These are phyloP conservation scores for Crotalus helleri DNA, from an alignment of 2,113 vertebrate species.

Conservation along the genomic window DNA sequence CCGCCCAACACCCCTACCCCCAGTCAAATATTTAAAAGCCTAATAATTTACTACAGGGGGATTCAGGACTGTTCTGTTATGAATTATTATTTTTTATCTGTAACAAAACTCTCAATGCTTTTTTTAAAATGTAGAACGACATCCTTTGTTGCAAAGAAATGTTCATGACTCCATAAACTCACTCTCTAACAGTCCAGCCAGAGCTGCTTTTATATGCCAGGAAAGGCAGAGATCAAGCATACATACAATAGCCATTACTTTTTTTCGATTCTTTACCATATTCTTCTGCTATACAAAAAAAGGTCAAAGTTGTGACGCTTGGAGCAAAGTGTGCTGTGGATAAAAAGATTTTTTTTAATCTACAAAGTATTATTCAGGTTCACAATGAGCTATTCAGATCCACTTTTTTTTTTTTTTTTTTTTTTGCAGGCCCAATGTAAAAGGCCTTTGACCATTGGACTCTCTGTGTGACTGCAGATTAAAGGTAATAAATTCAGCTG, in stretches of 20 bases:
- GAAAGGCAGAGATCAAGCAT: neutral
- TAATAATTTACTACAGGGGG: neutral
- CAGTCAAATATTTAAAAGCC: neutral
- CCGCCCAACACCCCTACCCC: neutral
- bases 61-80: neutral
- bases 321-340: neutral
- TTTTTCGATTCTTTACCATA: neutral
- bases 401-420: neutral
- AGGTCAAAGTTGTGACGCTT: neutral
- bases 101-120: neutral
- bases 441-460: neutral
- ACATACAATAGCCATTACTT: neutral
- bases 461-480: neutral
- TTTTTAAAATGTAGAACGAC: neutral
- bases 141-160: neutral
- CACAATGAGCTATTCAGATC: neutral
- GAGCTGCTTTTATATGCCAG: neutral
- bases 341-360: neutral
- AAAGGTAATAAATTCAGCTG: neutral
- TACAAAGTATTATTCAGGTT: neutral
- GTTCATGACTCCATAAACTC: neutral
- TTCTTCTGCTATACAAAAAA: neutral
- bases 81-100: neutral
- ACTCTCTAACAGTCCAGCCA: neutral
- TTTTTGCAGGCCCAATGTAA: neutral